Base-by-base conservation (phyloP, 23 tunicate genomes). In the Aplidium turbinatum region DNA sequence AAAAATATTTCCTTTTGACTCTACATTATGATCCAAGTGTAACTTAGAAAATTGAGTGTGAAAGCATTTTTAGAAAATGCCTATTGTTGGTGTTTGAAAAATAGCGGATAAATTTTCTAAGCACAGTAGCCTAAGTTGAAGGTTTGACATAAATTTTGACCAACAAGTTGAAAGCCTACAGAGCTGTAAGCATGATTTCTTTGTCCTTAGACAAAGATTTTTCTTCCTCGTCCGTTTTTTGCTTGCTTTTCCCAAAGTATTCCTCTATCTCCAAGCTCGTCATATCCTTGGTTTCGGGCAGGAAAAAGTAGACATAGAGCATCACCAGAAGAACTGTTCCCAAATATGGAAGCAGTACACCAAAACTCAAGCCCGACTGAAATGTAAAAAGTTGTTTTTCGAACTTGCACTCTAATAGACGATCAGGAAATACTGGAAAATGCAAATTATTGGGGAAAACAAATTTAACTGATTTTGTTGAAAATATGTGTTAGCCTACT, bases 281-380 rank as follows among this genome's bases (percentile, higher is more conserved):
- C 48, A 42, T 16, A 9, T 42, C 48, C 16, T 42, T 42, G 13
- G 48, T 42, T 42, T 42, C 48, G 13, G 48, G 48, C 16, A 42
- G 13, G 16, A 42, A 9, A 42, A 16, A 16, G 31, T 55, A 53
- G 24, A 67, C 67, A 57, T 26, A 83, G 28, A 67, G n/a, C 4
- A 47, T 26, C 19, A 58, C n/a, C 21, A 50, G 7, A 13, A 38
- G 16, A 22, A 61, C 53, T 1, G 65, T 4, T 9, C 25, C 48
- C 16, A 42, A 42, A 42, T 42, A 42, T 16, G 48, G 48, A 42
- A 42, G 48, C 48, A 42, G 48, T 9, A 16, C 48, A 9, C 13
- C 48, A 16, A 42, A 42, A 9, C 16, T 42, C 48, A 42, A 42
- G 9, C 48, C 48, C 48, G 48, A 9, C 48, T 42, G 48, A 42